A percentile compares a stretch with the other conserved stretches of the same genome.
Conservation (phyloP, 2,888 invertebrate genomes). For the Cheilosia variabilis region DNA sequence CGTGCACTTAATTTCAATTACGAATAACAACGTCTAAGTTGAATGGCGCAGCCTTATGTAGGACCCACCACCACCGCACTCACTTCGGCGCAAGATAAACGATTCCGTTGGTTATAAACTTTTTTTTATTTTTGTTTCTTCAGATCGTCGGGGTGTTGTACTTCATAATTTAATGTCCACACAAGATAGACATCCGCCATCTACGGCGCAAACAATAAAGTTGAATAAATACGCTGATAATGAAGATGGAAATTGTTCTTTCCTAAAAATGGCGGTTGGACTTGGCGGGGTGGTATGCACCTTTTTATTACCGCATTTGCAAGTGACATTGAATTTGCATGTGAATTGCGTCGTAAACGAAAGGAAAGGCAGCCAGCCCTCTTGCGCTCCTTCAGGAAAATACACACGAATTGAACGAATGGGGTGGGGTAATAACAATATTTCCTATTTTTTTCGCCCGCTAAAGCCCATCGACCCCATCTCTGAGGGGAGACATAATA, state of each 20-base stretch:
- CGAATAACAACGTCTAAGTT: slow-evolving; percentile 53
- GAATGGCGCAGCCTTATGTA: slow-evolving; percentile 2
- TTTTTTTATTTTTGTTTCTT: background rate
- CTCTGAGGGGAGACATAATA: slow-evolving; percentile 36
- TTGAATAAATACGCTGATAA: slow-evolving; percentile 72
- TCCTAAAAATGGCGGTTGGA: background rate
- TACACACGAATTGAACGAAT: slow-evolving; percentile 41
- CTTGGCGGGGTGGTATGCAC: slow-evolving; percentile 1
- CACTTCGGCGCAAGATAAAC: slow-evolving; percentile 20
- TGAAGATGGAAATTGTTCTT: slow-evolving; percentile 73
- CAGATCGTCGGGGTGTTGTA: slow-evolving; percentile 43
- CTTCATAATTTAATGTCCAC: slow-evolving; percentile 73
- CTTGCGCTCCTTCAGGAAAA: slow-evolving; percentile 23
- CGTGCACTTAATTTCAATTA: slow-evolving; percentile 75
- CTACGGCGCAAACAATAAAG: slow-evolving; percentile 50
- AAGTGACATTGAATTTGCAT: slow-evolving; percentile 75
- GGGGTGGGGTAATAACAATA: slow-evolving; percentile 61
- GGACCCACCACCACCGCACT: too few species aligned
- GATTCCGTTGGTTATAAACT: slow-evolving; percentile 1
- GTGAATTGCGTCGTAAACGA: slow-evolving; percentile 62
- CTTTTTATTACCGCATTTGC: slow-evolving; percentile 62
- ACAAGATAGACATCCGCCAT: slow-evolving; percentile 62
- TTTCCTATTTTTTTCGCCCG: slow-evolving; percentile 38
- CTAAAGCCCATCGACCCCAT: slow-evolving; percentile 30
- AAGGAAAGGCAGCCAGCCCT: slow-evolving; percentile 11